phyloP scores from a whole-genome alignment of 2,797 vertebrate genomes.

The Gila robusta region DNA sequence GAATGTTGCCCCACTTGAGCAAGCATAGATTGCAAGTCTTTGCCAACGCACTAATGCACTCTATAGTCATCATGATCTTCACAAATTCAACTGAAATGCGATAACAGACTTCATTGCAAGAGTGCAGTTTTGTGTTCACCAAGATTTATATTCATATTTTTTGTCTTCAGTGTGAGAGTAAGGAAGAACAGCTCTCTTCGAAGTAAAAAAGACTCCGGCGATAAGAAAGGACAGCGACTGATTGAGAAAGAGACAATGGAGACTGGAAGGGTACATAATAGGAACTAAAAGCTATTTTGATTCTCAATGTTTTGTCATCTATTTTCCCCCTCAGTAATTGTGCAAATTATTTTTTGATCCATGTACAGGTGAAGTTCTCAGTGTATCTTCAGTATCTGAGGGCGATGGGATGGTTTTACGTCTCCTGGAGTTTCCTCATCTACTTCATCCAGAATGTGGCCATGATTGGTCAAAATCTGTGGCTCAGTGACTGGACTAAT shows the following conservation, averaged over 20 bases:
- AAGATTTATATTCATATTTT: not conserved
- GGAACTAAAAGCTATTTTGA: not conserved
- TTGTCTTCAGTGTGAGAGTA: constrained; percentile 66
- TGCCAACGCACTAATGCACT: no score
- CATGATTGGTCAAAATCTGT: constrained; percentile 88
- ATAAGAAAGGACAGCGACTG: constrained; percentile 85
- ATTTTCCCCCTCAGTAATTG: not conserved
- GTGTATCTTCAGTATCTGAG: constrained; percentile 87
- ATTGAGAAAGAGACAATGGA: constrained; percentile 93
- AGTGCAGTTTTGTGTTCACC: not conserved
- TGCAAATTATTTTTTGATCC: not conserved
- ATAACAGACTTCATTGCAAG: not conserved
- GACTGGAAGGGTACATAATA: constrained; percentile 84
- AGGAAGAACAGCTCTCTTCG: constrained; percentile 66
- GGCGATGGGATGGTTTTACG: constrained; percentile 83
- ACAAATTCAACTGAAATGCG: not conserved
- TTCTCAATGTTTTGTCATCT: not conserved
- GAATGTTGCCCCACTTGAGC: no score
- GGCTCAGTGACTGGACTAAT: constrained; percentile 94
- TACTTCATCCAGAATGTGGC: constrained; percentile 79
- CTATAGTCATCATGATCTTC: not conserved
- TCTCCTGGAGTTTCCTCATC: constrained; percentile 65
- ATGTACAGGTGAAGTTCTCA: constrained; percentile 88
- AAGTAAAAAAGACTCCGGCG: constrained; percentile 44
- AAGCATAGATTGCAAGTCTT: no score